These are phyloP conservation scores for Aphis gossypii DNA, from an alignment of 1,140 invertebrate genomes.

Conservation along the genomic window DNA sequence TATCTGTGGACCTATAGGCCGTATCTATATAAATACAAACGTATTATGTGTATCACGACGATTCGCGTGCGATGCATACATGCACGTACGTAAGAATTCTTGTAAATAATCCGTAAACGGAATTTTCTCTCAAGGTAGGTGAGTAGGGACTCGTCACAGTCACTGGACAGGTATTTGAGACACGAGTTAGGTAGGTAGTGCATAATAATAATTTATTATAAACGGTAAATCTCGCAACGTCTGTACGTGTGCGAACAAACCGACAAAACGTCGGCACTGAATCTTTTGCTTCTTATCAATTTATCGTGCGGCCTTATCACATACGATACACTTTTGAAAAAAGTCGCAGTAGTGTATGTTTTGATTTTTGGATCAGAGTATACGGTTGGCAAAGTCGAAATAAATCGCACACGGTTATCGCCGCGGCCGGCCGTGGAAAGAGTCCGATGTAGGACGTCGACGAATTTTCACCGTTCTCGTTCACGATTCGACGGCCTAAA, in stretches of 20 bases:
- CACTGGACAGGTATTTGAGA: not conserved
- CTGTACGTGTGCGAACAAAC: not conserved
- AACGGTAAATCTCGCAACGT: not conserved
- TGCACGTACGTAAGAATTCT: not conserved
- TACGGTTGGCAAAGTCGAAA: not conserved
- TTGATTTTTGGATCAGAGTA: not conserved
- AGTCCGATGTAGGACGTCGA: not conserved
- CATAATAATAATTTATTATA: not conserved
- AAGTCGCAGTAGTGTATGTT: not conserved
- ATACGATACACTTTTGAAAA: not conserved
- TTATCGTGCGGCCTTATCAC: constrained; percentile 30
- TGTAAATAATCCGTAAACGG: not conserved
- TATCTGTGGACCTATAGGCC: not conserved
- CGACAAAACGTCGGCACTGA: constrained; percentile 44
- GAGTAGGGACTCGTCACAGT: not conserved
- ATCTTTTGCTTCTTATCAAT: constrained; percentile 12
- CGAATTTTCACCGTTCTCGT: not conserved
- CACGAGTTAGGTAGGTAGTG: not conserved
- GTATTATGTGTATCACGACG: not conserved
- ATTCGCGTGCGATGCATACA: not conserved
- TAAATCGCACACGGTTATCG: not conserved
- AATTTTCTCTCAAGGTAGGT: not conserved
- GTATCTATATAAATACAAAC: not conserved
- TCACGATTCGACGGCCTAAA: not conserved
- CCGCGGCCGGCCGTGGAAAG: not conserved